phyloP scores from a whole-genome alignment of 2,888 invertebrate genomes.

The Aproaerema taeniolella region DNA sequence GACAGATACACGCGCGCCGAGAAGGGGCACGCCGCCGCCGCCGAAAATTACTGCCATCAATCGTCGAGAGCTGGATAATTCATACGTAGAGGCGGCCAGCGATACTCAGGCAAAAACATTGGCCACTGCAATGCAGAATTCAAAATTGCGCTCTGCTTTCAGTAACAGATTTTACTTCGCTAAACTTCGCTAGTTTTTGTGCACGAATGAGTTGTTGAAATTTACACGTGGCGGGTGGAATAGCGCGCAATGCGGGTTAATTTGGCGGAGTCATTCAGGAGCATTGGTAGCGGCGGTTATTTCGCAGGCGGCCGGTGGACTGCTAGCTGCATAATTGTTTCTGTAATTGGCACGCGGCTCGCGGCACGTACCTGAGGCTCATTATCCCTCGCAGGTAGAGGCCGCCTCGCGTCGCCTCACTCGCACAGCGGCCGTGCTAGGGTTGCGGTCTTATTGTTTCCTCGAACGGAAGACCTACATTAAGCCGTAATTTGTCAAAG shows the following conservation, averaged over 20 bases:
- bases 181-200: too few relatives aligned
- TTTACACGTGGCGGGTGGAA: too few relatives aligned
- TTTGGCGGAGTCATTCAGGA: not conserved
- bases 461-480: too few relatives aligned
- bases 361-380: constrained; percentile 41
- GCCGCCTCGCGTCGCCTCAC: constrained; percentile 14
- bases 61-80: constrained; percentile 26
- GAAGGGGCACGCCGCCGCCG: constrained; percentile 44
- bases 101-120: not conserved
- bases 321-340: constrained; percentile 25
- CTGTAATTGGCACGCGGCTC: constrained; percentile 22
- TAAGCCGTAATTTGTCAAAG: too few relatives aligned
- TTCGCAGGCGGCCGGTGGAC: not conserved
- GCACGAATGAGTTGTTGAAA: too few relatives aligned
- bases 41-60: constrained; percentile 50
- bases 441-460: too few relatives aligned
- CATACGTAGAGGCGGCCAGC: constrained; percentile 1
- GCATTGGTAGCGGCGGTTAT: constrained; percentile 1
- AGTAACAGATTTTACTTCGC: too few relatives aligned
- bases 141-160: not conserved
- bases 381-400: constrained; percentile 45
- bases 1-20: constrained; percentile 15
- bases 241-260: too few relatives aligned
- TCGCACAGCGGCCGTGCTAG: constrained; percentile 19
- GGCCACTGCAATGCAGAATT: too few relatives aligned